Percentiles rank a stretch among this genome's conserved stretches.
Conservation (phyloP, 2,888 invertebrate genomes). For the Drosophila macrospina region DNA sequence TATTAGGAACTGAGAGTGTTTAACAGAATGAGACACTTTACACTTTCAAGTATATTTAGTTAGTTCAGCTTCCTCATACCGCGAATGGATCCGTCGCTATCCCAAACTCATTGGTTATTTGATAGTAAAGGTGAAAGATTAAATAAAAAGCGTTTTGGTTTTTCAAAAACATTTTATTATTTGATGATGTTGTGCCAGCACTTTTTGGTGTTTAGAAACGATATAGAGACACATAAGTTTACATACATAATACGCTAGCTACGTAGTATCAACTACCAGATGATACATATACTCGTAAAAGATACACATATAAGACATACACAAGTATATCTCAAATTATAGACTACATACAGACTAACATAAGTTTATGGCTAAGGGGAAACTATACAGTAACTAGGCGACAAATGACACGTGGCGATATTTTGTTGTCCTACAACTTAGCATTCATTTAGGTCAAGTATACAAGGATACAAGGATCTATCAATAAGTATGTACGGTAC, state of each 20-base stretch:
- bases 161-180: slow-evolving; percentile 72
- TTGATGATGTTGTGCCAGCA: slow-evolving; percentile 82
- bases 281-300: slow-evolving; percentile 31
- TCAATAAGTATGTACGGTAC: slow-evolving; percentile 36
- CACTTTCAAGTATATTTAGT: background rate
- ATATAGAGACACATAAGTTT: slow-evolving; percentile 68
- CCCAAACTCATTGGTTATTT: too few species aligned
- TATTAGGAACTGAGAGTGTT: background rate
- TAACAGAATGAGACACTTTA: background rate
- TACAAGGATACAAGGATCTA: slow-evolving; percentile 31
- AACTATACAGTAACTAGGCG: slow-evolving; percentile 61
- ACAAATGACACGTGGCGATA: slow-evolving; percentile 60
- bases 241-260: slow-evolving; percentile 61
- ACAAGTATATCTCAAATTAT: slow-evolving; percentile 26
- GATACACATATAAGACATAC: slow-evolving; percentile 7
- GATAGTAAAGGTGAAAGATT: background rate
- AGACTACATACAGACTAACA: slow-evolving; percentile 42
- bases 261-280: slow-evolving; percentile 31
- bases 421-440: slow-evolving; percentile 59
- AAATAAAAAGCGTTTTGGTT: slow-evolving; percentile 33
- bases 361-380: slow-evolving; percentile 51
- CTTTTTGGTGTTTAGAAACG: slow-evolving; percentile 83
- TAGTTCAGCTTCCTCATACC: too few species aligned
- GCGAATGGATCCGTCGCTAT: too few species aligned
- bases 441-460: slow-evolving; percentile 42